Percentiles rank a stretch among this genome's conserved stretches.
Evolutionary conservation across 1,140 invertebrate genomes (phyloP).

Genomic region (Dreissena polymorpha): DNA sequence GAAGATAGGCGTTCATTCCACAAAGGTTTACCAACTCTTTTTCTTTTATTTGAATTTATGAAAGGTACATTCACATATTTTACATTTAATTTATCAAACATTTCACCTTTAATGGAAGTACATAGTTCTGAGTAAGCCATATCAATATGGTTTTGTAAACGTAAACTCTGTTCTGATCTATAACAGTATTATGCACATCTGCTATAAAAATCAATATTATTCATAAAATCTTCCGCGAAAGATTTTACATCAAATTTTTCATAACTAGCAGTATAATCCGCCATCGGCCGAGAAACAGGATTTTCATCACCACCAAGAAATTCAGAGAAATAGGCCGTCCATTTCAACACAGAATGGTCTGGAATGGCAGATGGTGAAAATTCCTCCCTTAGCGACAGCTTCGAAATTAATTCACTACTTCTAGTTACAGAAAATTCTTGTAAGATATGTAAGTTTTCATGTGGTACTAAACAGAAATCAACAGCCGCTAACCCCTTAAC

Average conservation of each 20-base stretch:
- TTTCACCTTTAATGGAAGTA: not conserved
- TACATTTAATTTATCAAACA: not conserved
- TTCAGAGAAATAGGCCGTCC: no score
- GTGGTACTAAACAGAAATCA: conserved; percentile 7
- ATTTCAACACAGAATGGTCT: no score
- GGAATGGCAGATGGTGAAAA: no score
- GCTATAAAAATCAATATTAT: not conserved
- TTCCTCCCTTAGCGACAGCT: no score
- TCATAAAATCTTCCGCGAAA: not conserved
- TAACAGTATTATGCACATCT: not conserved
- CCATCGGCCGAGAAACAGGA: no score
- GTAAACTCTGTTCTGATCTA: conserved; percentile 18
- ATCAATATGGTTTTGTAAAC: conserved; percentile 17
- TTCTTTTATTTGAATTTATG: not conserved
- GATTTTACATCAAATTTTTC: not conserved
- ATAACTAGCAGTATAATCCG: not conserved
- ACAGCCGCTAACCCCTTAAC: conserved; percentile 16
- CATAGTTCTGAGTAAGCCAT: not conserved
- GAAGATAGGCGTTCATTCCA: not conserved
- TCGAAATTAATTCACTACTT: no score
- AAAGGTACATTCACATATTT: not conserved
- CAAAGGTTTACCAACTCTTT: conserved; percentile 2
- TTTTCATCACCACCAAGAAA: no score
- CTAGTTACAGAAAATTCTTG: not conserved
- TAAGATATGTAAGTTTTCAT: not conserved